Conservation (phyloP, 2,113 vertebrate genomes). For the Corythoichthys haematopterus region DNA sequence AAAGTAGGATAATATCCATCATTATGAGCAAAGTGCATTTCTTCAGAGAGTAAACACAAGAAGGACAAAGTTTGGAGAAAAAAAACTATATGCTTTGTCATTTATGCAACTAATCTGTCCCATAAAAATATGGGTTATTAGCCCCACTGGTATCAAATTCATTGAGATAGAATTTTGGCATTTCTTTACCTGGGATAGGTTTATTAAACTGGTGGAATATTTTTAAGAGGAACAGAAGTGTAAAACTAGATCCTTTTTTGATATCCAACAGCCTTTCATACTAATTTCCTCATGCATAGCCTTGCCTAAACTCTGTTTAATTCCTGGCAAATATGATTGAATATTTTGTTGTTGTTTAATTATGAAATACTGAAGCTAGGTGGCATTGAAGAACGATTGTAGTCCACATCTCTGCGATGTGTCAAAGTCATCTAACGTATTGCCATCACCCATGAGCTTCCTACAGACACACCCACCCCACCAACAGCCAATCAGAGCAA, state of each 20-base stretch:
- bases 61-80: slow-evolving; percentile 9
- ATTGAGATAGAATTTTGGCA: not conserved
- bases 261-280: not conserved
- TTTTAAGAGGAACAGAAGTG: not conserved
- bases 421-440: too few relatives aligned
- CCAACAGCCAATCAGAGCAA: too few relatives aligned
- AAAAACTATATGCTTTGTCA: not conserved
- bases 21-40: slow-evolving; percentile 30
- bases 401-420: too few relatives aligned
- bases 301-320: not conserved
- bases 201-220: not conserved
- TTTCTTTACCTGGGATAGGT: not conserved
- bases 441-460: too few relatives aligned
- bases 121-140: not conserved
- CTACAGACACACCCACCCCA: too few relatives aligned
- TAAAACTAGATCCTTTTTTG: not conserved
- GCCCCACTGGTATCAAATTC: too few relatives aligned
- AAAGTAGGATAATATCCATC: slow-evolving; percentile 34
- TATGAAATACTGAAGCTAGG: not conserved
- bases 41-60: slow-evolving; percentile 6
- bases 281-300: not conserved
- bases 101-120: not conserved
- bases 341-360: too few relatives aligned
- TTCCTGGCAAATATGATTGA: not conserved
- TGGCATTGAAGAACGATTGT: too few relatives aligned